These are phyloP conservation scores for Zaprionus lachaisei DNA, from an alignment of 1,140 invertebrate species.

Conservation along the genomic window DNA sequence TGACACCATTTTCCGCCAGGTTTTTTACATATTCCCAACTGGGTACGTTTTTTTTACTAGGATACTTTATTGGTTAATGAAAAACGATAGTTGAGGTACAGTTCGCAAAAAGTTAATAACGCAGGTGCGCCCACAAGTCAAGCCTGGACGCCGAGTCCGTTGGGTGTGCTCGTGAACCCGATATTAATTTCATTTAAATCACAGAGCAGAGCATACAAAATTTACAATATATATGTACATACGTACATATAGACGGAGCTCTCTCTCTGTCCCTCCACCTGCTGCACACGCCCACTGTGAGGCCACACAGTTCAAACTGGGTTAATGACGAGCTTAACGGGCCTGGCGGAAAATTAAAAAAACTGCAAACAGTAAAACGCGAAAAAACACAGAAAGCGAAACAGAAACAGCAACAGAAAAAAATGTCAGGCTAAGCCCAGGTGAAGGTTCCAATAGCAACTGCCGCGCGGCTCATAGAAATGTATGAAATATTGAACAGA, in stretches of 20 bases:
- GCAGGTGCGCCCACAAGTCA: slow-evolving; percentile 61
- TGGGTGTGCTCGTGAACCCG: slow-evolving; percentile 24
- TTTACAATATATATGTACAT: slow-evolving; percentile 18
- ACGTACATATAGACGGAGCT: neutral
- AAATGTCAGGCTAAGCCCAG: slow-evolving; percentile 47
- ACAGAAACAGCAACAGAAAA: slow-evolving; percentile 22
- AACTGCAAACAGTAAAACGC: slow-evolving; percentile 41
- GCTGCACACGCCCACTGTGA: slow-evolving; percentile 1
- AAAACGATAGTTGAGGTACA: slow-evolving; percentile 55
- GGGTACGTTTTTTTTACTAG: neutral
- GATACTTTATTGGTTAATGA: slow-evolving; percentile 54
- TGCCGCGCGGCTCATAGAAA: slow-evolving; percentile 24
- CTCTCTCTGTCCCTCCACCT: too few species aligned
- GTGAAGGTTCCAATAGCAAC: slow-evolving; percentile 49
- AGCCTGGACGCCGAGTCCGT: slow-evolving; percentile 23
- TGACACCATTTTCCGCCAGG: neutral
- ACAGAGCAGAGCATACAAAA: slow-evolving; percentile 55
- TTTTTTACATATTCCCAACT: neutral
- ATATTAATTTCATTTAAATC: slow-evolving; percentile 74
- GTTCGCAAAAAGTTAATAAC: slow-evolving; percentile 70
- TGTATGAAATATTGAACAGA: slow-evolving; percentile 62
- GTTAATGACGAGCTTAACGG: slow-evolving; percentile 81
- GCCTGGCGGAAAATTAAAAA: slow-evolving; percentile 71
- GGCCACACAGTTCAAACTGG: slow-evolving; percentile 72
- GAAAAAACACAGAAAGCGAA: slow-evolving; percentile 33